Conservation (phyloP, 2,797 vertebrate species). For the Pantherophis alleghaniensis region DNA sequence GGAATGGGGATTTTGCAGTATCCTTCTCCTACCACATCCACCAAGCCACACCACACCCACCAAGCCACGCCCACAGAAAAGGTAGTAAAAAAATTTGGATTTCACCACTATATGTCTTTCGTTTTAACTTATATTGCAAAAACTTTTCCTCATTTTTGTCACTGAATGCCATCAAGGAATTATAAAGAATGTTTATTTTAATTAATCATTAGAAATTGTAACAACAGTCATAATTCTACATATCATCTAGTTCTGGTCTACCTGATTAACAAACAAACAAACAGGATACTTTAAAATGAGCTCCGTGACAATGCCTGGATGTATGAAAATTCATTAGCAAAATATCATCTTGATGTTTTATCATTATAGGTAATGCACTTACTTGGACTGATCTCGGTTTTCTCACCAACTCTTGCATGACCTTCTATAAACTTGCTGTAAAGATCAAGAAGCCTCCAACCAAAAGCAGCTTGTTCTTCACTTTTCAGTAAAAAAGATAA, state of each 20-base stretch:
- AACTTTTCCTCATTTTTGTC: neutral
- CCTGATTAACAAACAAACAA: neutral
- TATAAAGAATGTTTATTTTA: neutral
- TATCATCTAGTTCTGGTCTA: neutral
- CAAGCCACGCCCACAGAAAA: too few species aligned
- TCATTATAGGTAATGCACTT: neutral
- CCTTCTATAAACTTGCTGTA: neutral
- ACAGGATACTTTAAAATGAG: neutral
- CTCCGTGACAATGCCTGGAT: neutral
- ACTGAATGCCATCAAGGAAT: neutral
- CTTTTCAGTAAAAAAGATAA: neutral
- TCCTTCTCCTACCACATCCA: too few species aligned
- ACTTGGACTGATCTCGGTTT: neutral
- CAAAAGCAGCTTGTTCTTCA: neutral
- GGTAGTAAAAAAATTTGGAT: too few species aligned
- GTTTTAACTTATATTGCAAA: neutral
- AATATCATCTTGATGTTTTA: neutral
- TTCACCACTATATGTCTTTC: neutral
- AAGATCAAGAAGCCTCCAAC: too few species aligned
- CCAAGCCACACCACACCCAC: too few species aligned
- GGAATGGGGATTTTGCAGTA: too few species aligned
- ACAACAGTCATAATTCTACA: neutral
- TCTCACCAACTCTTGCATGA: neutral
- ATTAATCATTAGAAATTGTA: neutral
- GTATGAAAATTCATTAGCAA: neutral